Base-by-base conservation (phyloP, 2,113 vertebrate genomes). In the Syrrhaptes paradoxus region DNA sequence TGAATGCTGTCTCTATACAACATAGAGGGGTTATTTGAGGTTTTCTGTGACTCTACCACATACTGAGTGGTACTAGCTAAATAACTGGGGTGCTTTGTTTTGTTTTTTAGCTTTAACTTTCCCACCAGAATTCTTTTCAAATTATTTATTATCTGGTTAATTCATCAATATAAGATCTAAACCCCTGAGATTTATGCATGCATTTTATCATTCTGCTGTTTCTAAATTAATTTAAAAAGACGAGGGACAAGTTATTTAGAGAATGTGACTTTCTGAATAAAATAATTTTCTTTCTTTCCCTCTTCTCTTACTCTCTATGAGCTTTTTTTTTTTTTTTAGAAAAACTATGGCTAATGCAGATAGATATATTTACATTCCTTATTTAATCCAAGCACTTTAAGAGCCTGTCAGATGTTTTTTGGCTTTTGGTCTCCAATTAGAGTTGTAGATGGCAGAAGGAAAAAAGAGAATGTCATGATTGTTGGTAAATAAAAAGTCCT, bases 401-500 rank as follows among this genome's bases (percentile, higher is more conserved):
- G 38, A 87, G 86, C n/a, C n/a, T 68, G 24, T 79, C 85, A 58
- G 34, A 49, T 77, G 46, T 32, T 65, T 83, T 89, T 59, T 21
- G 8, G 74, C 75, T 68, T 94, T 95, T 93, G 78, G 36, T 54
- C 14, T 73, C 32, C 19, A 55, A 79, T 92, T 96, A 93, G 38
- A 90, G 91, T 88, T 94, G 81, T 90, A 87, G 57, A 85, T 54
- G 49, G 29, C 49, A 92, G 71, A 89, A 86, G 52, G 65, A 75
- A 63, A 55, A 55, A 83, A 55, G 55, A 85, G 8, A 75, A 89
- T 54, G 45, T 67, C 48, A 67, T 71, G 77, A 86, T 71, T 95
- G 68, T 91, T 97, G 92, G 88, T 96, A 98, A 98, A 98, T 96
- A 98, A 97, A 95, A 82, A 92, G 62, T 87, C 38, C 28, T 95